These are phyloP conservation scores for Tachina lurida DNA, from an alignment of 2,888 invertebrate species.

Conservation along the genomic window DNA sequence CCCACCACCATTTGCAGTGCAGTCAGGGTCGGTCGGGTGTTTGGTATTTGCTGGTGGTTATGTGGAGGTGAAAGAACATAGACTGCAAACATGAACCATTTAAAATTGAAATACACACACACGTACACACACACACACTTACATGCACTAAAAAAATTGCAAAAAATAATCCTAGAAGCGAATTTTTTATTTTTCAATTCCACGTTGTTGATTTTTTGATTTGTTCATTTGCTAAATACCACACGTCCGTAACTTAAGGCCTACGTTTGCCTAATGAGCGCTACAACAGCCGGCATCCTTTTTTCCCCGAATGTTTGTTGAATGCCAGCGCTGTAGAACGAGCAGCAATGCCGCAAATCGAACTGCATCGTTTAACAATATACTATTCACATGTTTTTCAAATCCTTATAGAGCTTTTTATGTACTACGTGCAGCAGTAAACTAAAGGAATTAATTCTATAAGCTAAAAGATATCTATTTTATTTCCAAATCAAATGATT, in stretches of 20 bases:
- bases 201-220: conserved; percentile 39
- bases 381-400: conserved; percentile 48
- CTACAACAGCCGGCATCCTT: conserved; percentile 79
- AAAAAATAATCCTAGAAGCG: conserved; percentile 15
- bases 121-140: background rate
- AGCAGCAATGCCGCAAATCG: conserved; percentile 46
- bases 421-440: conserved; percentile 31
- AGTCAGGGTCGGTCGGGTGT: background rate
- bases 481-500: too few relatives aligned
- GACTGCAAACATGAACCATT: conserved; percentile 7
- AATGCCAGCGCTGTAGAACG: conserved; percentile 29
- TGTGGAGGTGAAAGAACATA: conserved; percentile 16
- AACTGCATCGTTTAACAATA: conserved; percentile 36
- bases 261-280: conserved; percentile 81
- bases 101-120: background rate
- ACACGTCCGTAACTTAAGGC: conserved; percentile 79
- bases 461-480: background rate
- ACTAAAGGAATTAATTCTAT: conserved; percentile 36
- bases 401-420: conserved; percentile 52
- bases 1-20: background rate
- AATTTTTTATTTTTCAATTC: conserved; percentile 34
- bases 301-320: conserved; percentile 64
- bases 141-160: background rate
- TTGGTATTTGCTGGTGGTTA: background rate
- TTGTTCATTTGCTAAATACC: conserved; percentile 60